Base-by-base conservation (phyloP, 2,797 vertebrate genomes). In the Channa striata region DNA sequence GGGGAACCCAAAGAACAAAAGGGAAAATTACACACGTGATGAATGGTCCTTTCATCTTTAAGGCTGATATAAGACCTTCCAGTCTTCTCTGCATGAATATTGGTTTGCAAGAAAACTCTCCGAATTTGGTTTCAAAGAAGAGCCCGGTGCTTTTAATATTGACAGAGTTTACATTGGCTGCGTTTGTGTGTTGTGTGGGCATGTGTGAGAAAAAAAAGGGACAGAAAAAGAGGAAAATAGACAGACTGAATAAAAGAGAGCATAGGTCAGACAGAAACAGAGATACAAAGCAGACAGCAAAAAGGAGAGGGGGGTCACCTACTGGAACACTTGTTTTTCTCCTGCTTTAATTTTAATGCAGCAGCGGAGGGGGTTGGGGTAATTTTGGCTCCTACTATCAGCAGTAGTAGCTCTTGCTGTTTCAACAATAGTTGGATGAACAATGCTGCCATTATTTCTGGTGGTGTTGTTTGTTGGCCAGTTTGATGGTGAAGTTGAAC, bases 41-140 rank as follows among this genome's bases (percentile, higher is more conserved):
- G 86, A 94, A 94, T 93, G 89, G 86, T 80, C 82, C 83, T 87
- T 90, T 93, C 87, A 88, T 92, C 77, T 85, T 87, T 87, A 83
- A 79, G 78, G 67, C 89, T 88, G 88, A 90, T 89, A 90, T 77
- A 84, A 80, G 69, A 85, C 70, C 79, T 69, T 84, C 65, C 59
- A 70, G 33, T 69, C 83, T 85, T 72, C 80, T 80, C 82, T 53
- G 80, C 63, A 44, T 78, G 63, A 68, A 85, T 88, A 90, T 88
- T 88, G 83, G 79, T 77, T 89, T 85, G 46, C 53, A 72, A 81
- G 72, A n/a, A 87, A 85, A 82, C 72, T 81, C 87, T 89, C 75
- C 86, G 78, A 83, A 85, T 78, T 21, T 61, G 81, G 73, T 85
- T 91, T 91, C 84, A 91, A 89, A 92, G 82, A 77, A 60, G 19